Percentiles rank a stretch among this genome's conserved stretches.
These are phyloP conservation scores for Eledone cirrhosa DNA, from an alignment of 2,888 invertebrate genomes.

Conservation along the genomic window DNA sequence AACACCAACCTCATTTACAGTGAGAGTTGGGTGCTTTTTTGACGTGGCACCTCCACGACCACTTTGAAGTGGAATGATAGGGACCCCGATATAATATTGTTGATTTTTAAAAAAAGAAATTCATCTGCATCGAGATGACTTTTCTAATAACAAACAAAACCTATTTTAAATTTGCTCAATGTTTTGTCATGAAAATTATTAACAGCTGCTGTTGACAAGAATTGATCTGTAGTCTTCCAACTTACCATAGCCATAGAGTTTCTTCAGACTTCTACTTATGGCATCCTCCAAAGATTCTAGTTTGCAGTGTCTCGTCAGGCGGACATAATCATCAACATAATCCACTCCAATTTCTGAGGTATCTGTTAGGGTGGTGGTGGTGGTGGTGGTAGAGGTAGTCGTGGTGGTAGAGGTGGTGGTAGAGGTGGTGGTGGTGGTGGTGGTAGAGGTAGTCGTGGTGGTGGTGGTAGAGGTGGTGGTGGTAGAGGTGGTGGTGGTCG, in stretches of 20 bases:
- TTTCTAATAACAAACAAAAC: too few relatives aligned
- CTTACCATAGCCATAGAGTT: slow-evolving; percentile 65
- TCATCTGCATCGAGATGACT: too few relatives aligned
- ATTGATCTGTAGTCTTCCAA: not conserved
- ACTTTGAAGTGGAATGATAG: too few relatives aligned
- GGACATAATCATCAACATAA: slow-evolving; percentile 62
- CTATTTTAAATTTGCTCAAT: too few relatives aligned
- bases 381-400: not conserved
- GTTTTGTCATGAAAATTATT: not conserved
- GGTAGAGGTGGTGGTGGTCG: not conserved
- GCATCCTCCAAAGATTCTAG: slow-evolving; percentile 60
- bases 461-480: not conserved
- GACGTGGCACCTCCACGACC: too few relatives aligned
- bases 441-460: too few relatives aligned
- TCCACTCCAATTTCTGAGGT: slow-evolving; percentile 64
- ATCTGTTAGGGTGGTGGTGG: not conserved
- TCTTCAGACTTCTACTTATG: slow-evolving; percentile 62
- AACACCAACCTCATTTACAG: too few relatives aligned
- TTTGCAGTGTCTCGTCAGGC: slow-evolving; percentile 67
- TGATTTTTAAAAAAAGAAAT: too few relatives aligned
- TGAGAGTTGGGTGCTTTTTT: too few relatives aligned
- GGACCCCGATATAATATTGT: too few relatives aligned
- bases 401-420: not conserved
- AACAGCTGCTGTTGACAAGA: not conserved
- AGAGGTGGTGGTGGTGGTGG: not conserved